These are phyloP conservation scores for Augiades crinisus DNA, from an alignment of 2,888 invertebrate genomes.

Conservation along the genomic window DNA sequence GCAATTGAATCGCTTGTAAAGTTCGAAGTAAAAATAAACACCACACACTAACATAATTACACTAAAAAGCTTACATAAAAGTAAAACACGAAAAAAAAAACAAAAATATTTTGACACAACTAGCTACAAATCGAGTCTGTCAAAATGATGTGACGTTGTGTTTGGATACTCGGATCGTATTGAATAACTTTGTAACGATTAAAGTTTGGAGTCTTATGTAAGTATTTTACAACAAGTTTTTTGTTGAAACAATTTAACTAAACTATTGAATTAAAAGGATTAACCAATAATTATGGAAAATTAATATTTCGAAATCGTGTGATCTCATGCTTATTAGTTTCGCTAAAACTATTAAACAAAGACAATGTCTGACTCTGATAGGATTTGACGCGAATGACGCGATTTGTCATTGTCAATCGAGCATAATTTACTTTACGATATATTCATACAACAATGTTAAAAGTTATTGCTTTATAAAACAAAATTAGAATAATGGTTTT, in stretches of 20 bases:
- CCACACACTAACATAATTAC: conserved; percentile 53
- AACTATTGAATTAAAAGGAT: too few species aligned
- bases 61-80: conserved; percentile 45
- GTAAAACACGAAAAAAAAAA: conserved; percentile 58
- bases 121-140: conserved; percentile 36
- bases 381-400: too few species aligned
- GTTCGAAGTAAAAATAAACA: conserved; percentile 44
- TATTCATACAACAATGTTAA: conserved; percentile 27
- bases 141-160: neutral
- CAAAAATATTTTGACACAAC: conserved; percentile 77
- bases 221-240: too few species aligned
- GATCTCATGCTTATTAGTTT: too few species aligned
- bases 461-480: conserved; percentile 27
- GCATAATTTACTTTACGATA: neutral
- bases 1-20: conserved; percentile 34
- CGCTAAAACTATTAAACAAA: too few species aligned
- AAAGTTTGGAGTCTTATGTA: too few species aligned
- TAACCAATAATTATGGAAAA: too few species aligned
- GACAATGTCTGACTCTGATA: neutral
- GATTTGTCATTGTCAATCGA: conserved; percentile 22
- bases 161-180: neutral
- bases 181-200: neutral
- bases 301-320: too few species aligned
- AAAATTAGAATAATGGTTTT: conserved; percentile 35
- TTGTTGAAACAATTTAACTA: too few species aligned